phyloP scores from a whole-genome alignment of 2,797 vertebrate genomes.

The Gambelia wislizenii region DNA sequence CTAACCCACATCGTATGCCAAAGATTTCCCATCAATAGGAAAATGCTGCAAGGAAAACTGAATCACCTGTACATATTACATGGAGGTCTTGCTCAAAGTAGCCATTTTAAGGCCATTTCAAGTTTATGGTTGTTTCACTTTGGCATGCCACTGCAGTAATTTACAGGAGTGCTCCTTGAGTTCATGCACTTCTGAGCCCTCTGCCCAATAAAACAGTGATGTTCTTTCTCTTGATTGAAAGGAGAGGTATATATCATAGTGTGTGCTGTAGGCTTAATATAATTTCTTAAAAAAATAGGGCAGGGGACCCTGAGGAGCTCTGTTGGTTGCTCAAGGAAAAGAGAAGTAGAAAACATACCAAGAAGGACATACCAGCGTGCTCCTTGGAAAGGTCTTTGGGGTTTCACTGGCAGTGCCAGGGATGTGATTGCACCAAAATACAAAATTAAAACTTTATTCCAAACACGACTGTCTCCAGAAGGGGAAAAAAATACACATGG shows the following conservation, averaged over 20 bases:
- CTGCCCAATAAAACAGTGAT: slow-evolving; percentile 78
- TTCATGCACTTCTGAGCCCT: slow-evolving; percentile 78
- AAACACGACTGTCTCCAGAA: too few relatives aligned
- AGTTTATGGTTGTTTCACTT: slow-evolving; percentile 75
- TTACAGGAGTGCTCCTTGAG: slow-evolving; percentile 76
- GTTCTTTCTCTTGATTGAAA: slow-evolving; percentile 79
- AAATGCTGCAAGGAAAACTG: slow-evolving; percentile 20
- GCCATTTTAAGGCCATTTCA: slow-evolving; percentile 68
- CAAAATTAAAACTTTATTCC: too few relatives aligned
- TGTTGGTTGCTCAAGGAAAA: too few relatives aligned
- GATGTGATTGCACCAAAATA: too few relatives aligned
- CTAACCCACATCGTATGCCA: not conserved
- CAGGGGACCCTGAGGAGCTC: slow-evolving; percentile 64
- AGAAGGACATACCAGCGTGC: too few relatives aligned
- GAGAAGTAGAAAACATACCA: too few relatives aligned
- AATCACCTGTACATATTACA: slow-evolving; percentile 37
- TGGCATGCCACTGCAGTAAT: slow-evolving; percentile 74
- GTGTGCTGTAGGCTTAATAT: slow-evolving; percentile 73
- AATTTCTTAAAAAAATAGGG: slow-evolving; percentile 69
- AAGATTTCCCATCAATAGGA: slow-evolving; percentile 26
- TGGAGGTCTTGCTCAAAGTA: slow-evolving; percentile 63
- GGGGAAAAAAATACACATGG: too few relatives aligned
- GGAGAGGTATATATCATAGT: slow-evolving; percentile 73
- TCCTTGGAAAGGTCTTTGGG: too few relatives aligned
- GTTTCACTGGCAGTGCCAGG: too few relatives aligned